phyloP scores from a whole-genome alignment of 2,113 vertebrate genomes.

The Crotalus helleri region DNA sequence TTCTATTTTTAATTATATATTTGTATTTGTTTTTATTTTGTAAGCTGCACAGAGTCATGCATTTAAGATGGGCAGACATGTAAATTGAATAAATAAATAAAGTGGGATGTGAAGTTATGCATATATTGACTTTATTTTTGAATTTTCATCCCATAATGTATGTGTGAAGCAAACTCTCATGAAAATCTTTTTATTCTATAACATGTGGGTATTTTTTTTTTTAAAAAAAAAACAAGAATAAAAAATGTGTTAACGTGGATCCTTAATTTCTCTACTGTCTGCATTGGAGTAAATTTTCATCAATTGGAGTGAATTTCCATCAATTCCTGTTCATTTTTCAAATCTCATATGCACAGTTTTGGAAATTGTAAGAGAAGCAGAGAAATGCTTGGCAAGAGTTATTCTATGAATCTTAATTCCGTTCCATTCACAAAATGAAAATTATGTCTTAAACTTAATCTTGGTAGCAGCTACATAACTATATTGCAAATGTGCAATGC shows the following conservation, averaged over 20 bases:
- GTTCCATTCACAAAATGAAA: neutral
- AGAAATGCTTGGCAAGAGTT: neutral
- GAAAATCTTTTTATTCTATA: neutral
- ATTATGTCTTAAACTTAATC: neutral
- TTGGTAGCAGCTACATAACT: neutral
- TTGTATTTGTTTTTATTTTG: neutral
- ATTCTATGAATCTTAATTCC: neutral
- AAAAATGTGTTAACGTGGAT: neutral
- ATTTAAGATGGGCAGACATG: neutral
- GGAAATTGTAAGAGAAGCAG: neutral
- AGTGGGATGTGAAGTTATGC: neutral
- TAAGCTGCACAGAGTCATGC: neutral
- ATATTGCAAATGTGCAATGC: neutral
- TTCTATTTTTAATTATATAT: too few species aligned
- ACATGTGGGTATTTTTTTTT: neutral
- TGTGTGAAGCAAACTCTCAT: neutral
- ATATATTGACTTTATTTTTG: neutral
- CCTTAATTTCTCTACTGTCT: neutral
- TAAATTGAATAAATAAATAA: neutral
- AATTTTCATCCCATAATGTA: neutral
- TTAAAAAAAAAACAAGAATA: neutral
- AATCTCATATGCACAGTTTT: neutral
- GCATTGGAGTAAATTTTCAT: neutral
- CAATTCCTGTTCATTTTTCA: neutral
- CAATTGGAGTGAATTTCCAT: neutral